Evolutionary conservation across 2,797 vertebrate species (phyloP).

Genomic region (Sebastes steindachneri): DNA sequence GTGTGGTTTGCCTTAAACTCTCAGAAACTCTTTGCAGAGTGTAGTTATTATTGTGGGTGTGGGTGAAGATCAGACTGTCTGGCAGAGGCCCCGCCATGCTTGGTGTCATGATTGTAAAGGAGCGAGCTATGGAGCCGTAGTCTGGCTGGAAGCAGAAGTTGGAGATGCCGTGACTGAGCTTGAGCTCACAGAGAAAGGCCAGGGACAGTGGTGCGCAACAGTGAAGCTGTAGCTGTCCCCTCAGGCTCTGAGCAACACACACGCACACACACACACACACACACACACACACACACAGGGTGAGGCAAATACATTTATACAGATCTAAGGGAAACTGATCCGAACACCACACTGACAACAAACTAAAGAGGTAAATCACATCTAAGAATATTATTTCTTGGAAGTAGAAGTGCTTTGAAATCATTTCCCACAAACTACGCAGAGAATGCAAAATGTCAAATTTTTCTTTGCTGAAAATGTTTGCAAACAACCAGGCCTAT

Average conservation of each 20-base stretch:
- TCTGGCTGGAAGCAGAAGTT: constrained; percentile 45
- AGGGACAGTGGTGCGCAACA: constrained; percentile 72
- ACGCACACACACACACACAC: constrained; percentile 26
- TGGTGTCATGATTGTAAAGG: constrained; percentile 32
- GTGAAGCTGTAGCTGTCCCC: constrained; percentile 58
- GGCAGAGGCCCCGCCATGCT: constrained; percentile 1
- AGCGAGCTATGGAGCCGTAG: neutral
- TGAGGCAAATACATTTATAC: constrained; percentile 35
- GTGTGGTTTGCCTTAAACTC: neutral
- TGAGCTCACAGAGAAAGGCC: constrained; percentile 42
- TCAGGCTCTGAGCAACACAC: constrained; percentile 34
- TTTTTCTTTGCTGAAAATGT: neutral
- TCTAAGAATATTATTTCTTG: neutral
- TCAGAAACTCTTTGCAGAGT: neutral
- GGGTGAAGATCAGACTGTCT: constrained; percentile 10
- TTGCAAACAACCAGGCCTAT: neutral
- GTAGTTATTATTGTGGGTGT: neutral
- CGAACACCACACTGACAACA: constrained; percentile 15
- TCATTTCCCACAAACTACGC: neutral
- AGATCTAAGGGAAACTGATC: constrained; percentile 50
- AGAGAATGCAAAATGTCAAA: neutral
- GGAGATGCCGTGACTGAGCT: constrained; percentile 53
- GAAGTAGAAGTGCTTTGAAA: neutral
- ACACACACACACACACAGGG: constrained; percentile 14
- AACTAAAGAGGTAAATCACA: neutral